Base-by-base conservation (phyloP, 2,113 vertebrate species). In the Silurus meridionalis region DNA sequence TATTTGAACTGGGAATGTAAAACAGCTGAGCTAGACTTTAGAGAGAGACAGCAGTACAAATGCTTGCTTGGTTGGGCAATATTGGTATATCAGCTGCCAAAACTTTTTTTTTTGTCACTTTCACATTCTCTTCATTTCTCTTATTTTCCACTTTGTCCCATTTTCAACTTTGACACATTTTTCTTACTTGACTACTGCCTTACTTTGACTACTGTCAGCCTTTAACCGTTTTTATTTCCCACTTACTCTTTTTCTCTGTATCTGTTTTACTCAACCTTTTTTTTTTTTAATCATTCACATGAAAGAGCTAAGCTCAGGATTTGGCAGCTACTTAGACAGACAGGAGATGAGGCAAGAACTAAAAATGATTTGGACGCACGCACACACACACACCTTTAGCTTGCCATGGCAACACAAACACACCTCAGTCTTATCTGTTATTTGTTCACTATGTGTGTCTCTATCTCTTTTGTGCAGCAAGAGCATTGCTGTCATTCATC, bases 261-360 rank as follows among this genome's bases (percentile, higher is more conserved):
- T 55, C 28, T 48, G 6, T 53, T 19, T 69, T 58, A 8, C 53
- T 74, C 28, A n/a, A 15, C 61, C 8, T 55, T 77, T 67, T 84
- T 37, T 37, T 52, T 19, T 58, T 8, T n/a, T 84, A 61, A 53
- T 52, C 75, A 82, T 21, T 11, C 52, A 48, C 77, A 46, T n/a
- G 78, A 83, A 19, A 58, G 64, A 72, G 78, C 28, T 86, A 37
- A 25, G 85, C 80, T 71, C 19, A 46, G 55, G 80, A 80, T 71
- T 85, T 85, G 88, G 55, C 84, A 87, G 58, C 19, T 50, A 60
- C 67, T 74, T 77, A 86, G 52, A 86, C 85, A 86, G 80, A 84
- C 80, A 83, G 80, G 64, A 67, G 58, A 67, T 87, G 85, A 89
- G 72, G 17, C 69, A 78, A 71, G 63, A 83, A 69, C 64, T 72